A percentile compares a stretch with the other conserved stretches of the same genome.
These are phyloP conservation scores for Eupithecia insigniata DNA, from an alignment of 2,888 invertebrate genomes.

Conservation along the genomic window DNA sequence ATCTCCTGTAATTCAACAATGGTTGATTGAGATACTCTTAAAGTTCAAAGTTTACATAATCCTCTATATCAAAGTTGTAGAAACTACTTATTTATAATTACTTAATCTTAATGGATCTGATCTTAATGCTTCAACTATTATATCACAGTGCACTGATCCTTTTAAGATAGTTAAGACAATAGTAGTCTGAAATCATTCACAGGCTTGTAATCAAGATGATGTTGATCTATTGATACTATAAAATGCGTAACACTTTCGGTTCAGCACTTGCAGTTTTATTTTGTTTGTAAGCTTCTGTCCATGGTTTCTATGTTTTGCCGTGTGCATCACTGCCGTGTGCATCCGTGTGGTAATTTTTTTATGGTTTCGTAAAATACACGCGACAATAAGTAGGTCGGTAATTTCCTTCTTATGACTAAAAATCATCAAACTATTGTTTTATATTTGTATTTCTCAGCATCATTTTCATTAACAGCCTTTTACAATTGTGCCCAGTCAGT, in stretches of 20 bases:
- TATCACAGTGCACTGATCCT: conserved; percentile 48
- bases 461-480: too few species aligned
- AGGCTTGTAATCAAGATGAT: conserved; percentile 36
- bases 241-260: conserved; percentile 15
- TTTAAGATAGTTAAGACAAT: conserved; percentile 51
- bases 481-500: too few species aligned
- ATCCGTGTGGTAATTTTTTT: too few species aligned
- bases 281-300: background rate
- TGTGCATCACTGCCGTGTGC: too few species aligned
- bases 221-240: conserved; percentile 37
- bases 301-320: background rate
- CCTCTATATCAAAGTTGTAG: background rate
- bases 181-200: conserved; percentile 37
- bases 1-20: background rate
- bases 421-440: background rate
- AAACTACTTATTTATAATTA: conserved; percentile 38
- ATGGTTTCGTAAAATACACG: too few species aligned
- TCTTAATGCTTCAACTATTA: conserved; percentile 43
- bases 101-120: conserved; percentile 40
- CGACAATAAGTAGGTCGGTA: too few species aligned
- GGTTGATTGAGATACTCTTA: background rate
- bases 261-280: background rate
- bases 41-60: conserved; percentile 8
- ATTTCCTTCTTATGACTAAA: too few species aligned
- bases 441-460: too few species aligned